phyloP scores from a whole-genome alignment of 2,797 vertebrate genomes.

The Anabas testudineus region DNA sequence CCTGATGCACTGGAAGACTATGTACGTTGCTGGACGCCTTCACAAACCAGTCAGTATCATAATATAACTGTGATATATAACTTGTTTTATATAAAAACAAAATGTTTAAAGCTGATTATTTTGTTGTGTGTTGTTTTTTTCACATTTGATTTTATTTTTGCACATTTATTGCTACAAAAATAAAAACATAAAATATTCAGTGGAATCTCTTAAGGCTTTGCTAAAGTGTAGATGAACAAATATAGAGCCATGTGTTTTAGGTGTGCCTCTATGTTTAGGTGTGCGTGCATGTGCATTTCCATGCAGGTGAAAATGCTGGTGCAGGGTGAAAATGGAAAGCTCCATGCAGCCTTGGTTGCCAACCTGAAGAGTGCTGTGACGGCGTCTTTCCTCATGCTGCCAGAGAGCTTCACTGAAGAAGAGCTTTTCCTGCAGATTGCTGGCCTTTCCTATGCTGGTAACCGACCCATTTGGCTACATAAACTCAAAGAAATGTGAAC shows the following conservation, averaged over 20 bases:
- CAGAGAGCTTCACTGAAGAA: conserved; percentile 94
- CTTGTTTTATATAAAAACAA: not conserved
- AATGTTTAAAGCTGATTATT: not conserved
- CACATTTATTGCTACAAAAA: not conserved
- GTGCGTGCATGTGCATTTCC: not conserved
- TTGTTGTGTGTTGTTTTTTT: not conserved
- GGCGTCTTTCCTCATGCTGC: conserved; percentile 95
- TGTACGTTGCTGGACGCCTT: conserved; percentile 94
- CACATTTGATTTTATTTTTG: not conserved
- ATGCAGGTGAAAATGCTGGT: conserved; percentile 91
- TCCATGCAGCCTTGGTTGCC: conserved; percentile 87
- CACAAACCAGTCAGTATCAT: conserved; percentile 89
- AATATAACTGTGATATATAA: not conserved
- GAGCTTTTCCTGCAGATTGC: conserved; percentile 94
- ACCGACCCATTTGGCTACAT: not conserved
- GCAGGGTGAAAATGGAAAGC: conserved; percentile 87
- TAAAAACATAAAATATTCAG: not conserved
- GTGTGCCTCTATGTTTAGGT: not conserved
- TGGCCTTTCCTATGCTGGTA: conserved; percentile 94
- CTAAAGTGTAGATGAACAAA: not conserved
- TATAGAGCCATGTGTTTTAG: not conserved
- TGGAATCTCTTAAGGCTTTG: not conserved
- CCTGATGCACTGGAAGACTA: conserved; percentile 92
- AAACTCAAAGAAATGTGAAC: not conserved
- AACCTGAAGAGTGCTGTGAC: conserved; percentile 94